A percentile compares a stretch with the other conserved stretches of the same genome.
Conservation (phyloP, 2,113 vertebrate species). For the Caranx melampygus region DNA sequence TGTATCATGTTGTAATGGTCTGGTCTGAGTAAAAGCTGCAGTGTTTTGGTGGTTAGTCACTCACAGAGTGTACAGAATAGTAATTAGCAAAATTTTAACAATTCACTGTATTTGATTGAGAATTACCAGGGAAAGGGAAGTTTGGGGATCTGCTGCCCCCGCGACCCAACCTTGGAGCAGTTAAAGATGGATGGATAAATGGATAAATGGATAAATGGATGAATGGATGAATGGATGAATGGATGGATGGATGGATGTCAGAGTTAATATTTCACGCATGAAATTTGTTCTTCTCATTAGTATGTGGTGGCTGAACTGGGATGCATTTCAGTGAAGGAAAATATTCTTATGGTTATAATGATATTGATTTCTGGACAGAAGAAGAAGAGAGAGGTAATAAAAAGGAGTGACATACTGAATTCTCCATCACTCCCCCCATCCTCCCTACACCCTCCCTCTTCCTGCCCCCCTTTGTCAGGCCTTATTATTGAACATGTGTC, state of each 20-base stretch:
- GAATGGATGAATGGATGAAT: too few relatives aligned
- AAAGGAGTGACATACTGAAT: slow-evolving; percentile 53
- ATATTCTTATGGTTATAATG: slow-evolving; percentile 23
- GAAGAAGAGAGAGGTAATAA: slow-evolving; percentile 47
- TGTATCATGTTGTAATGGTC: not conserved
- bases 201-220: too few relatives aligned
- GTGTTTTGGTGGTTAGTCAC: not conserved
- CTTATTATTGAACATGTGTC: slow-evolving; percentile 81
- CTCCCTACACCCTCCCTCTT: slow-evolving; percentile 50
- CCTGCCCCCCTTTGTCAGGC: slow-evolving; percentile 69
- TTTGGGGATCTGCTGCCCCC: too few relatives aligned
- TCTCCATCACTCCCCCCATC: slow-evolving; percentile 49
- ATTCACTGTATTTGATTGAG: not conserved
- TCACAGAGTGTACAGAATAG: not conserved
- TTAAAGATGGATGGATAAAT: too few relatives aligned
- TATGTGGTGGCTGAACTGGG: not conserved
- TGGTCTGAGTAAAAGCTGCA: not conserved
- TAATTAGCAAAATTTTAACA: not conserved
- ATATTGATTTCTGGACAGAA: slow-evolving; percentile 51
- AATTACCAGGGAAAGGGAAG: too few relatives aligned
- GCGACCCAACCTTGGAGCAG: too few relatives aligned
- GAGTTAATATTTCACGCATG: not conserved
- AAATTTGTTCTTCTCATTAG: not conserved
- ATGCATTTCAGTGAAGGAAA: not conserved
- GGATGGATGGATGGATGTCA: too few relatives aligned